Evolutionary conservation across 2,888 invertebrate genomes (phyloP).

Genomic region (Eudemis profundana): DNA sequence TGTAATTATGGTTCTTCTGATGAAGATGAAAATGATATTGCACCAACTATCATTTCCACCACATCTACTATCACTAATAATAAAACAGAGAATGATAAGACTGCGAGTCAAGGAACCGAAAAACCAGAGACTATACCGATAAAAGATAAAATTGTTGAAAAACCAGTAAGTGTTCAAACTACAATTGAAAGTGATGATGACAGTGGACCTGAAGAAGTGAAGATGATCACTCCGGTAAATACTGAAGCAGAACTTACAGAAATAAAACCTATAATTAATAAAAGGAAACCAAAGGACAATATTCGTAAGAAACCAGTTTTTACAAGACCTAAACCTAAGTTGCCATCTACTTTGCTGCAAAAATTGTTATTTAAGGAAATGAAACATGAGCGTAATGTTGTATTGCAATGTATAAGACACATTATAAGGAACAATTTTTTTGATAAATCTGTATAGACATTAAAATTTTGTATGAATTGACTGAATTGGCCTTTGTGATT

Average conservation of each 20-base stretch:
- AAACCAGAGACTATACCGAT: constrained; percentile 21
- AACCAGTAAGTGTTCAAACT: not conserved
- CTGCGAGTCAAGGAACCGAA: constrained; percentile 43
- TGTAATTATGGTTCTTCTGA: constrained; percentile 85
- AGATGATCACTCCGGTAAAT: constrained; percentile 59
- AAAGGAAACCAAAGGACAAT: constrained; percentile 43
- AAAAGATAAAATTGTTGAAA: not conserved
- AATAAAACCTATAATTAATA: constrained; percentile 44
- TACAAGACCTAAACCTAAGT: constrained; percentile 56
- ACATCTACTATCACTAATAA: not conserved
- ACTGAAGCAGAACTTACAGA: constrained; percentile 45
- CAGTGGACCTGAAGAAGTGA: constrained; percentile 81
- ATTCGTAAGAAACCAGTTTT: constrained; percentile 42
- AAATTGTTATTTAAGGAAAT: constrained; percentile 92
- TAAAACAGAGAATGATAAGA: constrained; percentile 28
- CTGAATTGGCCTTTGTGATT: too few species aligned
- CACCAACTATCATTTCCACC: not conserved
- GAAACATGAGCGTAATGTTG: constrained; percentile 92
- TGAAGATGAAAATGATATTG: constrained; percentile 63
- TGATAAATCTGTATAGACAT: constrained; percentile 57
- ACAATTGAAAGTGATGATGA: constrained; percentile 62
- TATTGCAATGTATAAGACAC: constrained; percentile 94
- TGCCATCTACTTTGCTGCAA: constrained; percentile 87
- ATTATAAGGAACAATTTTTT: constrained; percentile 92
- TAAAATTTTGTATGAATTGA: too few species aligned